Conservation (phyloP, 2,888 invertebrate genomes). For the Sisyra nigra region DNA sequence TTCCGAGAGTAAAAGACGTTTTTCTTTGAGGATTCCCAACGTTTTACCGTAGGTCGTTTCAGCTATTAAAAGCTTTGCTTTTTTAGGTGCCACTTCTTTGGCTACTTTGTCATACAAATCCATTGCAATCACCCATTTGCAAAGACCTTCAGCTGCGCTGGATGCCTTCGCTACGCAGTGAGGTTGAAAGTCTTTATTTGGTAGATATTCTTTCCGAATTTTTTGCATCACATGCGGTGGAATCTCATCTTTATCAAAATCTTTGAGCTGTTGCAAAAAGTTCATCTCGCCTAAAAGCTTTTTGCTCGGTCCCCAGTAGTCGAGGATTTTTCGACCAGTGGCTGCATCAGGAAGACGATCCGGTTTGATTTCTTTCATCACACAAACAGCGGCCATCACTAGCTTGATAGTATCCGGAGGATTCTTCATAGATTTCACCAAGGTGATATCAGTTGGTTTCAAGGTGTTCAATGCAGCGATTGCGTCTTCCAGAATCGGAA, state of each 20-base stretch:
- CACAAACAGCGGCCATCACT: constrained; percentile 77
- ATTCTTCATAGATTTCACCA: constrained; percentile 81
- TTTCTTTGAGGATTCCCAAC: constrained; percentile 71
- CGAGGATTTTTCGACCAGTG: constrained; percentile 50
- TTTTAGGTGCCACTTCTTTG: constrained; percentile 73
- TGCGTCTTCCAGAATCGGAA: constrained; percentile 66
- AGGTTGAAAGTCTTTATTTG: constrained; percentile 65
- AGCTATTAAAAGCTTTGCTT: constrained; percentile 61
- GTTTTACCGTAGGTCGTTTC: constrained; percentile 69
- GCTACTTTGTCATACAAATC: constrained; percentile 76
- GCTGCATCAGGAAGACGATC: constrained; percentile 59
- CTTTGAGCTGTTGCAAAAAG: constrained; percentile 55
- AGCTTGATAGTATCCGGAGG: constrained; percentile 68
- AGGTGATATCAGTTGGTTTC: constrained; percentile 69
- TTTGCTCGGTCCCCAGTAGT: constrained; percentile 79
- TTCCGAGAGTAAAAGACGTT: constrained; percentile 58
- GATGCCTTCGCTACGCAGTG: constrained; percentile 74
- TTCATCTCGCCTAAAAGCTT: constrained; percentile 65
- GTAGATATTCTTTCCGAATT: constrained; percentile 57
- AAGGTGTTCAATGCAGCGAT: constrained; percentile 65
- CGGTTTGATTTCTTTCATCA: constrained; percentile 65
- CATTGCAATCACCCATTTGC: constrained; percentile 83
- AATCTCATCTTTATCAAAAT: constrained; percentile 77
- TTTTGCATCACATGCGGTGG: constrained; percentile 52
- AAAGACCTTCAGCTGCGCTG: constrained; percentile 84